Conservation (phyloP, 1,140 invertebrate genomes). For the Caenorhabditis tropicalis region DNA sequence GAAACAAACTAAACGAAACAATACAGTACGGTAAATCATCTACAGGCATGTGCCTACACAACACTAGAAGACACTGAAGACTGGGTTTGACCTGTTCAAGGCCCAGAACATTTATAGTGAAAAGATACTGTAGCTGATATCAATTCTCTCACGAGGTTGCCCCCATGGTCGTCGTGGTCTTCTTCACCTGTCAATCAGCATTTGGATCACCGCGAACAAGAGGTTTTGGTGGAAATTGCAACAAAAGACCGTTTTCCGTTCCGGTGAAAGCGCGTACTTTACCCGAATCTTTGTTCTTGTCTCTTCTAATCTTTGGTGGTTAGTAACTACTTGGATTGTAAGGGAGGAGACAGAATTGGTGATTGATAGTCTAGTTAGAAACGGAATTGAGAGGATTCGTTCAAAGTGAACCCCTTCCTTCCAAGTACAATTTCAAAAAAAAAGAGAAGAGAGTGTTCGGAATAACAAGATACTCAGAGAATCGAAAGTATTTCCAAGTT, state of each 20-base stretch:
- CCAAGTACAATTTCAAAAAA: background rate
- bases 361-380: background rate
- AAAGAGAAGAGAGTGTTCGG: background rate
- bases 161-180: background rate
- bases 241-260: background rate
- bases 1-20: too few species aligned
- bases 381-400: constrained; percentile 1
- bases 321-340: background rate
- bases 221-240: background rate
- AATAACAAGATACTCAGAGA: background rate
- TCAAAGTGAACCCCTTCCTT: background rate
- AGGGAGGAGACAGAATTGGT: background rate
- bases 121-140: background rate
- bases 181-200: background rate
- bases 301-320: background rate
- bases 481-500: background rate
- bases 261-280: background rate
- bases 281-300: background rate
- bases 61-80: too few species aligned
- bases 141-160: background rate
- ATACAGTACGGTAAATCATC: background rate
- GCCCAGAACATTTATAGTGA: background rate
- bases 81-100: background rate
- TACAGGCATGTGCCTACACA: too few species aligned
- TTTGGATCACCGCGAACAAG: constrained; percentile 1